phyloP scores from a whole-genome alignment of 1,140 invertebrate species.

The Rhizoglyphus robini region DNA sequence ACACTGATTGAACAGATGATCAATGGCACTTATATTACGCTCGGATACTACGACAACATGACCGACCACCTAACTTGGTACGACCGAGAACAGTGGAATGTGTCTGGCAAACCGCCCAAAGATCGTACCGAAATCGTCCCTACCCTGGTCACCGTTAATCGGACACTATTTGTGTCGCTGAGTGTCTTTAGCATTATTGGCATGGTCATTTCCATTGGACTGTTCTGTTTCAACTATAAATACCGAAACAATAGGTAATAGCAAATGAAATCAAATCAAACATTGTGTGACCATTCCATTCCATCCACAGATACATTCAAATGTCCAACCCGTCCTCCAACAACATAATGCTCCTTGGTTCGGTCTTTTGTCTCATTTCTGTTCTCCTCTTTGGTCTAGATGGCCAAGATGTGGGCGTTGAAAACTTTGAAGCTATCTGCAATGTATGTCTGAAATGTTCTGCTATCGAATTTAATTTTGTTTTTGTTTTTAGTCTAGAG shows the following conservation, averaged over 20 bases:
- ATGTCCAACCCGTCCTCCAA: constrained; percentile 94
- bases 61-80: constrained; percentile 88
- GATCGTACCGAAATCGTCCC: constrained; percentile 77
- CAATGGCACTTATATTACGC: constrained; percentile 79
- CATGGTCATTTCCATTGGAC: constrained; percentile 59
- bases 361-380: constrained; percentile 75
- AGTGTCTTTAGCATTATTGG: constrained; percentile 69
- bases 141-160: constrained; percentile 65
- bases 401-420: constrained; percentile 42
- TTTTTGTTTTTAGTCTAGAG: constrained; percentile 52
- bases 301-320: constrained; percentile 83
- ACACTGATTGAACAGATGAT: constrained; percentile 95
- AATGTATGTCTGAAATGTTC: constrained; percentile 41
- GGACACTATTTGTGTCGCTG: constrained; percentile 79
- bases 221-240: constrained; percentile 79
- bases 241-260: constrained; percentile 76
- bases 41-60: constrained; percentile 93
- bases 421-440: constrained; percentile 60
- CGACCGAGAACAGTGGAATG: constrained; percentile 63
- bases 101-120: constrained; percentile 65
- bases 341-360: constrained; percentile 87
- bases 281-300: constrained; percentile 26
- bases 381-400: constrained; percentile 69
- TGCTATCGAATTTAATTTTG: constrained; percentile 10
- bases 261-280: neutral